These are phyloP conservation scores for Trididemnum miniatum DNA, from an alignment of 23 tunicate genomes.

Conservation along the genomic window DNA sequence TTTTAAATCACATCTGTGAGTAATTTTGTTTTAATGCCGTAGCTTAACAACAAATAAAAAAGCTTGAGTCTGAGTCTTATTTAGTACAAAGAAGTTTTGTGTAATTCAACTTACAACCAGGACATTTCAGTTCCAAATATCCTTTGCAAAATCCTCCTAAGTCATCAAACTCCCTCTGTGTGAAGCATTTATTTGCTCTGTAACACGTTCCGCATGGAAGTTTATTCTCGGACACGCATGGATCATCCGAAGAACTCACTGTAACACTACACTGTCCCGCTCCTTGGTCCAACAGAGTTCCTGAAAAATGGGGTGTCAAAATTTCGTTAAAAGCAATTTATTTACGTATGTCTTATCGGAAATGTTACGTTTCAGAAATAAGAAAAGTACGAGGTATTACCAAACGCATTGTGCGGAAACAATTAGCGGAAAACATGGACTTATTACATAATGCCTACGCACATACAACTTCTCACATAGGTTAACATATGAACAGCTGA, in stretches of 20 bases:
- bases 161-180: neutral
- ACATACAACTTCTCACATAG: too few relatives aligned
- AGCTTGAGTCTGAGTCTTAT: too few relatives aligned
- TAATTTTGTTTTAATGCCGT: too few relatives aligned
- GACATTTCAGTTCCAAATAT: constrained; percentile 8
- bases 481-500: too few relatives aligned
- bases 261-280: constrained; percentile 17
- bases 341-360: neutral
- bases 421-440: too few relatives aligned
- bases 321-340: neutral
- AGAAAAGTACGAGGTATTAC: neutral
- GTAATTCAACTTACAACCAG: constrained; percentile 5
- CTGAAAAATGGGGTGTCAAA: neutral
- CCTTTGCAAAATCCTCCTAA: constrained; percentile 31
- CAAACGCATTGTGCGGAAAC: too few relatives aligned
- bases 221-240: constrained; percentile 1
- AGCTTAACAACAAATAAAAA: too few relatives aligned
- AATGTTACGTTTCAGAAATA: neutral
- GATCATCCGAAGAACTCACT: neutral
- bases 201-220: constrained; percentile 22
- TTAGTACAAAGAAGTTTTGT: too few relatives aligned
- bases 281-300: constrained; percentile 6
- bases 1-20: too few relatives aligned
- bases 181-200: constrained; percentile 21
- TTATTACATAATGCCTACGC: too few relatives aligned